Evolutionary conservation across 2,888 invertebrate genomes (phyloP), one percentile per base, ranked within the genome.

Genomic region (Cephonodes hylas): DNA sequence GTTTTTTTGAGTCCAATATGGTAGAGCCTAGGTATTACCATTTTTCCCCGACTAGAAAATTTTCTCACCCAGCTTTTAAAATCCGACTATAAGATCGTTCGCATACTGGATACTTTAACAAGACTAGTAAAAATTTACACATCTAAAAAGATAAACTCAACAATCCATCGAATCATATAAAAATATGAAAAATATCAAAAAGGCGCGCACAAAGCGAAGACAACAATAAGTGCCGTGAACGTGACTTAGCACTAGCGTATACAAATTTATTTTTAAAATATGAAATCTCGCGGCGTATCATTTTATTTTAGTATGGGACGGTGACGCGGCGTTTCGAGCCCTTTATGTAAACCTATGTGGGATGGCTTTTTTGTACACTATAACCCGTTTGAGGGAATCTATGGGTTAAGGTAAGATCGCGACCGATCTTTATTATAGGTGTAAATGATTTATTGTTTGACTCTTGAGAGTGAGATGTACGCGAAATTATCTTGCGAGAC

Each of bases 241-340:
- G 83, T 91, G 90, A 91, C 85, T 82, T 75, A 77, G 86, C 90
- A 88, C 81, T 83, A 86, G 77, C 80, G 76, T 72, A 73, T 80
- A 84, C 76, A 77, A 80, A 86, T 77, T 80, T 86, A 80, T 87
- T 86, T 87, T 86, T 85, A 83, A 88, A 90, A 90, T 90, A 89
- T 88, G 87, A 89, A 89, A 88, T 87, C 86, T 85, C 77, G 42
- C 64, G 81, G 86, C 79, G 64, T 61, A 66, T 63, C 57, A 76
- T 75, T 74, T 77, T 81, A 80, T 81, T 82, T 76, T 79, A 67
- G 75, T 81, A 78, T 83, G 80, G 69, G 79, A 3, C 87, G 88
- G 87, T 88, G 81, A 63, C 72, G 86, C 86, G 77, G 63, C 74
- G 76, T 75, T 70, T n/a, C 3, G 3, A 66, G 69, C 42, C 59